Evolutionary conservation across 1,140 invertebrate species (phyloP).

Genomic region (Rhyzopertha dominica): DNA sequence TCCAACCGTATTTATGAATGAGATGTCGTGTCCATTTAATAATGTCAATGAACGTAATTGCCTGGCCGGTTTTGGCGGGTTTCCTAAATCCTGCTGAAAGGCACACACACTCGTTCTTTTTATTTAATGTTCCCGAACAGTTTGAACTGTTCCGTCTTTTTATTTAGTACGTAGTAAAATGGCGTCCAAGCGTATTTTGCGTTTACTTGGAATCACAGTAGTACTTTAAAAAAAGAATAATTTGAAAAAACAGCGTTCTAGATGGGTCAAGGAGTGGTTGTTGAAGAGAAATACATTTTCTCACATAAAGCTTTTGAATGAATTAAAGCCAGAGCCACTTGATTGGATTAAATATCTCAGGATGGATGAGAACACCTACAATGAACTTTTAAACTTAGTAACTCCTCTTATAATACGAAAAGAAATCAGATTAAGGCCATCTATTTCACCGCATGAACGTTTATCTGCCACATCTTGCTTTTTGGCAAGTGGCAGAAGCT

Average conservation of each 20-base stretch:
- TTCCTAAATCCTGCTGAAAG: no score
- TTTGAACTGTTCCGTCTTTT: no score
- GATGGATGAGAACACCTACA: constrained; percentile 33
- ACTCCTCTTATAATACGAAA: constrained; percentile 8
- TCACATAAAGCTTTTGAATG: constrained; percentile 30
- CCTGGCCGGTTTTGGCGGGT: no score
- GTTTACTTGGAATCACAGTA: no score
- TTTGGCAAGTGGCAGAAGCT: constrained; percentile 13
- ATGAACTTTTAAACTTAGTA: constrained; percentile 14
- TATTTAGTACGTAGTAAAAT: no score
- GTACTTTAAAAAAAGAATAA: background rate
- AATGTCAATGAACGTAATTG: no score
- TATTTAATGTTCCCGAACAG: no score
- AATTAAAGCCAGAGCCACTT: constrained; percentile 24
- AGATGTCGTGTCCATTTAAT: no score
- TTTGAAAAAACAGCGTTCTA: constrained; percentile 2
- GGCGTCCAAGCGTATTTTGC: no score
- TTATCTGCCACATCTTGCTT: constrained; percentile 15
- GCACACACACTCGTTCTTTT: no score
- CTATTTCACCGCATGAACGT: constrained; percentile 17
- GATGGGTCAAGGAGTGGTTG: constrained; percentile 12
- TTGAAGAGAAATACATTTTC: constrained; percentile 13
- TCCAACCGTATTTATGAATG: no score
- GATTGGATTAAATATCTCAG: constrained; percentile 32
- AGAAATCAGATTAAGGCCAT: constrained; percentile 13